A percentile compares a stretch with the other conserved stretches of the same genome.
Evolutionary conservation across 2,888 invertebrate genomes (phyloP).

Genomic region (Schizotus pectinicornis): DNA sequence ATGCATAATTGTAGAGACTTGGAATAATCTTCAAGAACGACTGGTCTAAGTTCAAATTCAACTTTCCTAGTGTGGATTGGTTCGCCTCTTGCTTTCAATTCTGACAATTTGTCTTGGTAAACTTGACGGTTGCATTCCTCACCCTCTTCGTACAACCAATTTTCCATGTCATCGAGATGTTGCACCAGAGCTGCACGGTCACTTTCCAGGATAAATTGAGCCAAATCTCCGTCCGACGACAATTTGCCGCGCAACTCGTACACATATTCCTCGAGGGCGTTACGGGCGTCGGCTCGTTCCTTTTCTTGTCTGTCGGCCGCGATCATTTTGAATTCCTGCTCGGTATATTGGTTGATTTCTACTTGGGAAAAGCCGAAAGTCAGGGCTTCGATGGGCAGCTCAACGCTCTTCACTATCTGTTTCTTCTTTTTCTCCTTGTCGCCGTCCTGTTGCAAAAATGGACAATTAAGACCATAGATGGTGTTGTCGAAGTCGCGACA

Average conservation of each 20-base stretch:
- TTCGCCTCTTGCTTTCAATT: slow-evolving; percentile 79
- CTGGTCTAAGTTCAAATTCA: slow-evolving; percentile 82
- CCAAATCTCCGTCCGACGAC: slow-evolving; percentile 73
- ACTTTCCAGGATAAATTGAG: slow-evolving; percentile 75
- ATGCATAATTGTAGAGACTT: slow-evolving; percentile 79
- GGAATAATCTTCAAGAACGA: slow-evolving; percentile 81
- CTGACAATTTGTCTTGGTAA: slow-evolving; percentile 68
- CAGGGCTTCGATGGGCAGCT: slow-evolving; percentile 81
- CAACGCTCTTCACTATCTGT: slow-evolving; percentile 78
- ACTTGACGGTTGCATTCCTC: slow-evolving; percentile 87
- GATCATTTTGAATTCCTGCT: slow-evolving; percentile 65
- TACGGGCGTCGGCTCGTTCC: slow-evolving; percentile 93
- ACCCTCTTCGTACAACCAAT: slow-evolving; percentile 97
- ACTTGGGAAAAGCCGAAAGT: slow-evolving; percentile 74
- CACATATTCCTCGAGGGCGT: slow-evolving; percentile 97
- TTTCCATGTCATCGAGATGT: slow-evolving; percentile 84
- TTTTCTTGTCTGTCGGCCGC: slow-evolving; percentile 89
- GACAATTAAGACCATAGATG: neutral
- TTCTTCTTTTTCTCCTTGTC: slow-evolving; percentile 81
- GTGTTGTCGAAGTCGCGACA: neutral
- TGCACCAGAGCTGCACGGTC: slow-evolving; percentile 69
- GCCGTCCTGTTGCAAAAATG: slow-evolving; percentile 54
- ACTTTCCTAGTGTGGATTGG: slow-evolving; percentile 84
- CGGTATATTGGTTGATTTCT: slow-evolving; percentile 76
- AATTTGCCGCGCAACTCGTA: slow-evolving; percentile 94